Evolutionary conservation across 2,888 invertebrate genomes (phyloP).

Genomic region (Eupithecia centaureata): DNA sequence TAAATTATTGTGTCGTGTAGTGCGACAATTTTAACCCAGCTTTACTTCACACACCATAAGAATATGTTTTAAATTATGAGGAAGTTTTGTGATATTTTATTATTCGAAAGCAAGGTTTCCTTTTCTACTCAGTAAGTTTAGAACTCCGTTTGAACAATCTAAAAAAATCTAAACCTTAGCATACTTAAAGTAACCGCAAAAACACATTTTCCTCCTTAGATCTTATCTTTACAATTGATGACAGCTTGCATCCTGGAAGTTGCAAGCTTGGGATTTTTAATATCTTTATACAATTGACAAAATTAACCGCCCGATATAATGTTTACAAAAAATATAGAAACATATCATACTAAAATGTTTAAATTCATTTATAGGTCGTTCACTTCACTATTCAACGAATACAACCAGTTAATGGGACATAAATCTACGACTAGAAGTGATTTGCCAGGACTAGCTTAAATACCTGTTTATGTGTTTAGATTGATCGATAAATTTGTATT

Average conservation of each 20-base stretch:
- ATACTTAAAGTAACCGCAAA: conserved; percentile 1
- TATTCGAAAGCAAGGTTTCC: not conserved
- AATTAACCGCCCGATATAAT: conserved; percentile 1
- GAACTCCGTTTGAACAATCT: conserved; percentile 1
- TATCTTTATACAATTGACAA: conserved; percentile 30
- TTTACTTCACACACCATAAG: not conserved
- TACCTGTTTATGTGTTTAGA: conserved; percentile 10
- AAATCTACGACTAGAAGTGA: conserved; percentile 18
- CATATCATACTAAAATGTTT: not conserved
- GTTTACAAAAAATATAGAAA: conserved; percentile 4
- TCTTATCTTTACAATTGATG: conserved; percentile 47
- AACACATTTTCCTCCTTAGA: conserved; percentile 45
- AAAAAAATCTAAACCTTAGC: conserved; percentile 18
- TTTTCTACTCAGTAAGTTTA: not conserved
- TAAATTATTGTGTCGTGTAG: not conserved
- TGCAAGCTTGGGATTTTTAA: conserved; percentile 34
- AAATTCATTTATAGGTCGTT: conserved; percentile 24
- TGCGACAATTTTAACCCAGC: not conserved
- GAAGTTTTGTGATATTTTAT: not conserved
- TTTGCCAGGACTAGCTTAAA: conserved; percentile 11
- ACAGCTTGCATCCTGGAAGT: conserved; percentile 51
- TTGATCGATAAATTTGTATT: not conserved
- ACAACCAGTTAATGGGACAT: conserved; percentile 27
- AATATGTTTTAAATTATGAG: not conserved
- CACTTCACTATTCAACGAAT: conserved; percentile 22